Base-by-base conservation (phyloP, 2,797 vertebrate genomes). In the Pipistrellus nathusii region DNA sequence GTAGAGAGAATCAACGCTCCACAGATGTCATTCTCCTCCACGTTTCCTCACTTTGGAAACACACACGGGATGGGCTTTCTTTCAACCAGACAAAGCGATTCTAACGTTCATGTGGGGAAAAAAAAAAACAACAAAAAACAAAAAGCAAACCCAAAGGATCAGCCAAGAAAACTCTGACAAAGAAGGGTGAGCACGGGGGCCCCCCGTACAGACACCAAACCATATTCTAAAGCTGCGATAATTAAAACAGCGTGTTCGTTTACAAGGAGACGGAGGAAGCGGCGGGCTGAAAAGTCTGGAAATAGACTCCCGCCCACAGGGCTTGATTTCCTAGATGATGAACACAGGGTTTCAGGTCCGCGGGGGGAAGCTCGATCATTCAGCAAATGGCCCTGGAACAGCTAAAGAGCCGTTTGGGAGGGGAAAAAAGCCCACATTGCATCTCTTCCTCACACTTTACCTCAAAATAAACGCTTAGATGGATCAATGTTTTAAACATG, bases 401-500 rank as follows among this genome's bases (percentile, higher is more conserved):
- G 76, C 57, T 5, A 92, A 53, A 71, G 66, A 85, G 71, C 73
- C 85, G 73, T 95, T 84, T 95, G 78, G 87, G 81, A n/a, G 5
- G 21, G 21, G 15, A 35, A 76, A 90, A 82, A 85, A 85, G 71
- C 20, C 20, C 83, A 94, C 75, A 44, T 46, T 41, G 64, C 93
- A 80, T 95, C 32, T 95, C 90, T 83, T 96, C 92, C 69, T 95
- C 82, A 95, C 92, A 95, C 53, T 80, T 91, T 86, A 87, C 92
- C 90, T 95, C 90, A 83, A 93, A 96, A 96, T 93, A 96, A 94
- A 95, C 90, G 90, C 90, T 81, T 84, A 64, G 57, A 46, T 48
- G 32, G 78, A 93, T 97, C 90, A 35, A 90, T 93, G 90, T 95
- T 95, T 96, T 95, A 96, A 96, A 93, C 92, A 94, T 64, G 78